Percentiles rank a stretch among this genome's conserved stretches.
Evolutionary conservation across 2,797 vertebrate genomes (phyloP).

Genomic region (Aphelocoma californica): DNA sequence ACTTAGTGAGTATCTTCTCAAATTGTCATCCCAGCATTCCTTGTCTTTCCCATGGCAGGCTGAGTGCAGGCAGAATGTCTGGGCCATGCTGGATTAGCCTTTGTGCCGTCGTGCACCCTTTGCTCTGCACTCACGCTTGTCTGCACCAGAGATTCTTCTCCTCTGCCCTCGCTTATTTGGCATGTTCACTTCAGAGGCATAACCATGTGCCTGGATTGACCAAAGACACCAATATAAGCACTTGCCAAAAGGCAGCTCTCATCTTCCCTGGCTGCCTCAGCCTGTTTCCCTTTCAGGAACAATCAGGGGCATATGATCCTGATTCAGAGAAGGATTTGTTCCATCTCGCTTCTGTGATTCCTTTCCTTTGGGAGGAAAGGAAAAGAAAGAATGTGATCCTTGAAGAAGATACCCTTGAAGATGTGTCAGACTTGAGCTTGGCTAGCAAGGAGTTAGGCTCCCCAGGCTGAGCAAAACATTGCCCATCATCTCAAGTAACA

Average conservation of each 20-base stretch:
- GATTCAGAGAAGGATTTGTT: constrained; percentile 15
- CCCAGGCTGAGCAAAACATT: background rate
- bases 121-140: background rate
- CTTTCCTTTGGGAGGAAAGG: background rate
- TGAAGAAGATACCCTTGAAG: background rate
- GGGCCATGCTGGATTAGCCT: background rate
- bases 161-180: background rate
- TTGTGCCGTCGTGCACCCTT: rapidly evolving
- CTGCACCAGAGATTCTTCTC: background rate
- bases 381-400: background rate
- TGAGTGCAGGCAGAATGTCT: background rate
- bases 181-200: background rate
- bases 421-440: background rate
- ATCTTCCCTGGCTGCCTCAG: background rate
- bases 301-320: background rate
- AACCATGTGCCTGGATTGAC: background rate
- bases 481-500: background rate
- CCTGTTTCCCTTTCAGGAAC: background rate
- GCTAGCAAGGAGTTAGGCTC: background rate
- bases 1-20: background rate
- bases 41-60: background rate
- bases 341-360: background rate
- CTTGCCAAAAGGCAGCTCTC: constrained; percentile 12
- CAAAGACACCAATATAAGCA: background rate
- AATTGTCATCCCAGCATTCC: background rate